A percentile compares a stretch with the other conserved stretches of the same genome.
Evolutionary conservation across 2,888 invertebrate species (phyloP).

Genomic region (Acleris holmiana): DNA sequence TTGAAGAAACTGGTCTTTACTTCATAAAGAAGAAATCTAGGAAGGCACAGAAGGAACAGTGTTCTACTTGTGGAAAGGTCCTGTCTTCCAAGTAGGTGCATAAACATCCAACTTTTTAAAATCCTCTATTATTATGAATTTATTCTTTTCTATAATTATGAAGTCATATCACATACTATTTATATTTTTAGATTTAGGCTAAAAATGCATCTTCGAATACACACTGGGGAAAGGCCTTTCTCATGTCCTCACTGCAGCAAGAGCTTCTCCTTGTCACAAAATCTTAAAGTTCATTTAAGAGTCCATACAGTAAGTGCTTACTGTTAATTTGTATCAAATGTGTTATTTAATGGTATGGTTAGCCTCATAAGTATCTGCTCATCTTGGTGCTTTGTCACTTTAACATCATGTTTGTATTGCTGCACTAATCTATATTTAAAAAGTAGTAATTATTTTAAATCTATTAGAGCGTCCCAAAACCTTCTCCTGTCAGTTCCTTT

Average conservation of each 20-base stretch:
- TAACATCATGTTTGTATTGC: no score
- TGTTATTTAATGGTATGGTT: no score
- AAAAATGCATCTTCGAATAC: constrained; percentile 73
- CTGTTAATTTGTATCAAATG: not conserved
- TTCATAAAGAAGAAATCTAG: constrained; percentile 43
- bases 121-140: no score
- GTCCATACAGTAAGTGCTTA: constrained; percentile 67
- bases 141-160: not conserved
- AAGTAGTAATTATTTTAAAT: no score
- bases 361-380: no score
- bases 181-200: constrained; percentile 68
- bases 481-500: no score
- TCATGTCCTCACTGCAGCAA: constrained; percentile 70
- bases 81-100: constrained; percentile 75
- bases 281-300: constrained; percentile 74
- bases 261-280: constrained; percentile 71
- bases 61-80: constrained; percentile 80
- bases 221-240: constrained; percentile 68
- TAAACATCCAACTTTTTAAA: constrained; percentile 15
- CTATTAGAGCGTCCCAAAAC: no score
- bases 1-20: constrained; percentile 26
- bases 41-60: constrained; percentile 63
- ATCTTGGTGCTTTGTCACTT: no score
- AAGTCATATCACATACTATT: constrained; percentile 8
- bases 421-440: no score